Evolutionary conservation across 2,888 invertebrate species (phyloP).

Genomic region (Antitype chi): DNA sequence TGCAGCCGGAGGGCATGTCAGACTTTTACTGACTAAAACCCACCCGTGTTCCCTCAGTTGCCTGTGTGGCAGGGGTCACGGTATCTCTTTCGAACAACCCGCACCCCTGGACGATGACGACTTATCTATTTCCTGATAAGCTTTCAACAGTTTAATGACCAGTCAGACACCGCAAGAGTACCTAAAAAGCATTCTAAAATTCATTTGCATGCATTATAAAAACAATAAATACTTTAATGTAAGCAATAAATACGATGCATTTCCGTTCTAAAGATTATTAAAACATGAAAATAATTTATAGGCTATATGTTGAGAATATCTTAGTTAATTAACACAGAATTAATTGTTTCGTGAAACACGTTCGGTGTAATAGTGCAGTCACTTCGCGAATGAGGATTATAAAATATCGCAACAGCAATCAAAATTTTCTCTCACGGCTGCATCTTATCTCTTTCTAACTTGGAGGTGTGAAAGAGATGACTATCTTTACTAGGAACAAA

Average conservation of each 20-base stretch:
- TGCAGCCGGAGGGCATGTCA: too few species aligned
- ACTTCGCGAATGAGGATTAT: constrained; percentile 61
- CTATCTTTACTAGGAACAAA: constrained; percentile 59
- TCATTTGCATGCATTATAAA: constrained; percentile 40
- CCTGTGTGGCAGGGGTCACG: too few species aligned
- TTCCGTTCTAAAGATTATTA: constrained; percentile 53
- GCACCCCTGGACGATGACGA: neutral
- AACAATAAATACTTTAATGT: constrained; percentile 52
- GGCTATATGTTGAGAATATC: constrained; percentile 48
- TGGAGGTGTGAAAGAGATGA: constrained; percentile 59
- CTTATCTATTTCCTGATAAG: neutral
- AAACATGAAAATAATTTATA: constrained; percentile 53
- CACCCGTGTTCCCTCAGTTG: too few species aligned
- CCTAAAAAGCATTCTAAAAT: constrained; percentile 13
- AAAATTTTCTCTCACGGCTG: constrained; percentile 62
- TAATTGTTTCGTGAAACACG: constrained; percentile 61
- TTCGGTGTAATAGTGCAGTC: constrained; percentile 63
- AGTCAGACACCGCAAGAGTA: neutral
- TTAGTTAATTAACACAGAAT: constrained; percentile 51
- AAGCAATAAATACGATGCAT: constrained; percentile 49
- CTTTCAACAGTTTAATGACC: neutral
- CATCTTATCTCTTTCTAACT: constrained; percentile 58
- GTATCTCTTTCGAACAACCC: too few species aligned
- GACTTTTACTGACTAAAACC: too few species aligned
- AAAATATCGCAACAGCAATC: constrained; percentile 65